Evolutionary conservation across 2,797 vertebrate species (phyloP).

Genomic region (Poecilia velifera): DNA sequence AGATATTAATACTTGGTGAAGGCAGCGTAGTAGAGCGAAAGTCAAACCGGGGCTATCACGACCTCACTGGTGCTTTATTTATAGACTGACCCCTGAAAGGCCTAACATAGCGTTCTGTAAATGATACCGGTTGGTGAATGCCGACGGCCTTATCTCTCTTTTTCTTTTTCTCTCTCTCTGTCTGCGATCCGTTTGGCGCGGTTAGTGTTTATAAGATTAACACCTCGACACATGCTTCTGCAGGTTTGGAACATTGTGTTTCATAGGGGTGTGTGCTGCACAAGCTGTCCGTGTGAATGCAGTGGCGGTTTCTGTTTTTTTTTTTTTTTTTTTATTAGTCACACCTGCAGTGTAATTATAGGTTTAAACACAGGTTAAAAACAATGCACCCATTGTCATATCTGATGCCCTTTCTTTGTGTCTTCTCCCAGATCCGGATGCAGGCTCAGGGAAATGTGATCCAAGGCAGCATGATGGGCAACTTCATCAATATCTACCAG

Average conservation of each 20-base stretch:
- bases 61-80: slow-evolving; percentile 55
- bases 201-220: slow-evolving; percentile 11
- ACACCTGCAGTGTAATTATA: background rate
- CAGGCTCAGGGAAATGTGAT: slow-evolving; percentile 94
- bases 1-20: slow-evolving; percentile 7
- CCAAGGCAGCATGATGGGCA: slow-evolving; percentile 96
- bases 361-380: background rate
- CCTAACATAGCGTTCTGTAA: slow-evolving; percentile 62
- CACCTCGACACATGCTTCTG: background rate
- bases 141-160: slow-evolving; percentile 11
- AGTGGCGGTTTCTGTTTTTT: background rate
- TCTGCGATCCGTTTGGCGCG: background rate
- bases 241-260: slow-evolving; percentile 39
- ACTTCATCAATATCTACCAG: slow-evolving; percentile 97
- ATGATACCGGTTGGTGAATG: slow-evolving; percentile 26
- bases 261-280: background rate
- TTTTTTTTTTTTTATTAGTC: background rate
- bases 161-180: slow-evolving; percentile 22
- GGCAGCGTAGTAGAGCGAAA: slow-evolving; percentile 13
- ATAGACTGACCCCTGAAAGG: slow-evolving; percentile 38
- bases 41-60: slow-evolving; percentile 4
- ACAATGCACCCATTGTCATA: too few relatives aligned
- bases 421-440: slow-evolving; percentile 90
- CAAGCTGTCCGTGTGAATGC: background rate
- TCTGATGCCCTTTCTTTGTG: background rate